These are phyloP conservation scores for Drosophila sechellia DNA, from an alignment of 1,140 invertebrate species.

Conservation along the genomic window DNA sequence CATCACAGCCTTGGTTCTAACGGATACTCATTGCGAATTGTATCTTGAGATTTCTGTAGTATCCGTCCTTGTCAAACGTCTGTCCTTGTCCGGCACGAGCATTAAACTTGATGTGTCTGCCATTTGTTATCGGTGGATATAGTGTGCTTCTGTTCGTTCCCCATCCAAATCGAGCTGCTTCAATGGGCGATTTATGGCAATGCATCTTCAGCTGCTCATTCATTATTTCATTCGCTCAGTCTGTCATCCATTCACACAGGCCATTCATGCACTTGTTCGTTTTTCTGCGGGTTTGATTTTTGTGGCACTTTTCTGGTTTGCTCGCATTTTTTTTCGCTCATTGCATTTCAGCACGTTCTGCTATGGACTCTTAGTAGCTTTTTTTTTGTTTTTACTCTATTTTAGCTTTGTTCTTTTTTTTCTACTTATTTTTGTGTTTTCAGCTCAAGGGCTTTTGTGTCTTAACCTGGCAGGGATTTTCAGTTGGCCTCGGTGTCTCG, in stretches of 20 bases:
- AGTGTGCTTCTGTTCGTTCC: slow-evolving; percentile 8
- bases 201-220: slow-evolving; percentile 42
- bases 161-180: slow-evolving; percentile 31
- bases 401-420: slow-evolving; percentile 10
- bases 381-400: slow-evolving; percentile 24
- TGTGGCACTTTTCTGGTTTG: slow-evolving; percentile 21
- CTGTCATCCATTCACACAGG: slow-evolving; percentile 43
- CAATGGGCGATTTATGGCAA: slow-evolving; percentile 62
- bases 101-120: slow-evolving; percentile 65
- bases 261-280: slow-evolving; percentile 33
- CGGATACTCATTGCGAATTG: slow-evolving; percentile 22
- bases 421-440: slow-evolving; percentile 25
- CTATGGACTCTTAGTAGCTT: slow-evolving; percentile 25
- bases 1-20: slow-evolving; percentile 18
- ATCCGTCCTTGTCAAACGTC: slow-evolving; percentile 11
- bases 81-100: slow-evolving; percentile 40
- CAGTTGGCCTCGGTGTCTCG: slow-evolving; percentile 33
- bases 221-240: slow-evolving; percentile 48
- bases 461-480: slow-evolving; percentile 59
- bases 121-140: slow-evolving; percentile 43
- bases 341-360: slow-evolving; percentile 69
- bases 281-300: slow-evolving; percentile 21
- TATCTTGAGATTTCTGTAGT: slow-evolving; percentile 17
- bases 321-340: slow-evolving; percentile 30
- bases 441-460: slow-evolving; percentile 71